Evolutionary conservation across 1,140 invertebrate genomes (phyloP).

Genomic region (Megalopta genalis): DNA sequence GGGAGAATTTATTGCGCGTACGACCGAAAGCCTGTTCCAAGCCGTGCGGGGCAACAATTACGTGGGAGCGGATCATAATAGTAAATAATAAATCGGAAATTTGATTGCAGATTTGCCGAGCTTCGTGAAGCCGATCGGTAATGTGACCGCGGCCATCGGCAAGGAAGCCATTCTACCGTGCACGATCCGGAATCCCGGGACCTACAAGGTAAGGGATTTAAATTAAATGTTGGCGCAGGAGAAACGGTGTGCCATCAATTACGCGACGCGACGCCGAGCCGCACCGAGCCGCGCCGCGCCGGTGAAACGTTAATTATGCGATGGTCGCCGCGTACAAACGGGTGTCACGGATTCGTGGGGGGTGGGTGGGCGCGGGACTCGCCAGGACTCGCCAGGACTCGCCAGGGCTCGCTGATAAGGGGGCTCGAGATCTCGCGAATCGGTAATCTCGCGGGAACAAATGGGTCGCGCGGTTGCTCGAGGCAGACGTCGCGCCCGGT

Average conservation of each 20-base stretch:
- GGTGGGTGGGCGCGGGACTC: too few species aligned
- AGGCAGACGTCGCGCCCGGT: constrained; percentile 53
- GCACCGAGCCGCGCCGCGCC: too few species aligned
- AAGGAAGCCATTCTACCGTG: constrained; percentile 91
- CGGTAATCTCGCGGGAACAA: constrained; percentile 51
- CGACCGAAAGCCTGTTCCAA: too few species aligned
- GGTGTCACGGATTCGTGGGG: constrained; percentile 6
- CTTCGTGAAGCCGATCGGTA: constrained; percentile 89
- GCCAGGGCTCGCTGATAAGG: constrained; percentile 39
- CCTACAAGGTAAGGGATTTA: constrained; percentile 87
- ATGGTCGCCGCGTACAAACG: constrained; percentile 25
- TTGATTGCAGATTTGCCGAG: constrained; percentile 81
- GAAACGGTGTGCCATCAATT: background rate
- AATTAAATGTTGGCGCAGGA: constrained; percentile 28
- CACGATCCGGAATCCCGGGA: constrained; percentile 88
- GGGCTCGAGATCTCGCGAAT: constrained; percentile 49
- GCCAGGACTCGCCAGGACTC: background rate
- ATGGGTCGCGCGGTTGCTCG: constrained; percentile 48
- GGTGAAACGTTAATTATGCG: background rate
- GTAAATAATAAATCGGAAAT: too few species aligned
- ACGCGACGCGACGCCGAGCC: too few species aligned
- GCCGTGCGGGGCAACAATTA: too few species aligned
- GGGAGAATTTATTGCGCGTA: too few species aligned
- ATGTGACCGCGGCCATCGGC: constrained; percentile 90
- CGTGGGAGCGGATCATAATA: too few species aligned